These are phyloP conservation scores for Mesembrinibis cayennensis DNA, from an alignment of 2,113 vertebrate genomes.

Conservation along the genomic window DNA sequence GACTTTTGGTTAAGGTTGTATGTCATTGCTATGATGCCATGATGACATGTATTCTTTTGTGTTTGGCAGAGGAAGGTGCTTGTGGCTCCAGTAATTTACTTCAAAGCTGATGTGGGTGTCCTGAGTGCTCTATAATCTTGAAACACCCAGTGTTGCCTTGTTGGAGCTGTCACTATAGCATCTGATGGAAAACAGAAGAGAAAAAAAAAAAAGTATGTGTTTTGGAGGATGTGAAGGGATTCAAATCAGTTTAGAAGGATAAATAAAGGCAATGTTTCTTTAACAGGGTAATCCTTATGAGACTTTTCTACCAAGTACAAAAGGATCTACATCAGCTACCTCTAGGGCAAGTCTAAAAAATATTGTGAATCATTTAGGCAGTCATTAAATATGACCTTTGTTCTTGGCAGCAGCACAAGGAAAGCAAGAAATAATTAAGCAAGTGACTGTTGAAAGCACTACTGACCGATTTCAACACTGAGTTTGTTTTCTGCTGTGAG, in stretches of 20 bases:
- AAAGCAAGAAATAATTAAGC: constrained; percentile 51
- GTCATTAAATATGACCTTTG: constrained; percentile 50
- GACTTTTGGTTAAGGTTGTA: not conserved
- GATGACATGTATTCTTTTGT: not conserved
- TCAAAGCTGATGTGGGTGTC: constrained; percentile 12
- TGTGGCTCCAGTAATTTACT: constrained; percentile 4
- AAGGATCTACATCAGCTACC: not conserved
- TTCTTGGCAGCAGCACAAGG: constrained; percentile 53
- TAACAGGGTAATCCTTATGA: not conserved
- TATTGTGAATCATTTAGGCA: constrained; percentile 10
- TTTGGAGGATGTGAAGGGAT: not conserved
- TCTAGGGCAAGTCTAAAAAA: constrained; percentile 1
- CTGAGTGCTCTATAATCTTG: not conserved
- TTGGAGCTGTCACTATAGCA: not conserved
- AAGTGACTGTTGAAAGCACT: constrained; percentile 27
- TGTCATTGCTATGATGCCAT: not conserved
- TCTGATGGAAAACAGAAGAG: not conserved
- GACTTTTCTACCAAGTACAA: not conserved
- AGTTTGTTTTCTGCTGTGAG: constrained; percentile 3
- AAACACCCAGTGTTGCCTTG: not conserved
- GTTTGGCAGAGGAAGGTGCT: not conserved
- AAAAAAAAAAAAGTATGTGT: not conserved
- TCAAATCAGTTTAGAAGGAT: not conserved
- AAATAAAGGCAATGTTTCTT: constrained; percentile 7
- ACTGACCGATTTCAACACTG: constrained; percentile 24